Conservation (phyloP, 35 echinoderm and acorn worm species). For the Ophioderma brevispina region DNA sequence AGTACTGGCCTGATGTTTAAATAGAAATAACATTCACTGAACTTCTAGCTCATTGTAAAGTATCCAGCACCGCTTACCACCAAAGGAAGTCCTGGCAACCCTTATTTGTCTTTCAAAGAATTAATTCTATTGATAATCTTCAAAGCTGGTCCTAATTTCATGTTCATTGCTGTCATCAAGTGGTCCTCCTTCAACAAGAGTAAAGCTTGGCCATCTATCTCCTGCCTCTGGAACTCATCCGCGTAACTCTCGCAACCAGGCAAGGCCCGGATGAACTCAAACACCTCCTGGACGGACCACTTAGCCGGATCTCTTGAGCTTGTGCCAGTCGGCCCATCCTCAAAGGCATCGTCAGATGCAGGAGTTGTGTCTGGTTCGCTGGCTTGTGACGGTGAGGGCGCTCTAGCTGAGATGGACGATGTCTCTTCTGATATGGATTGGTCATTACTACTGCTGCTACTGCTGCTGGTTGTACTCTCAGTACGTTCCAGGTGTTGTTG, state of each 20-base stretch:
- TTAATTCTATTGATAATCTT: conserved; percentile 93
- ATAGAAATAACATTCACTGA: too few species aligned
- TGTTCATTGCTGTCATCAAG: conserved; percentile 97
- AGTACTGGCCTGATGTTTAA: too few species aligned
- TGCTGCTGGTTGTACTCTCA: conserved; percentile 24
- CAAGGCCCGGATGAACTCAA: conserved; percentile 76
- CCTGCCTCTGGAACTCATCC: conserved; percentile 88
- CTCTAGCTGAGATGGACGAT: conserved; percentile 39
- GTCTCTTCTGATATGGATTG: conserved; percentile 26
- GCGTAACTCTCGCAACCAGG: conserved; percentile 92
- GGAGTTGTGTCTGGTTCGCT: conserved; percentile 56
- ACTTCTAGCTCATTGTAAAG: too few species aligned
- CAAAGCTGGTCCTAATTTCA: conserved; percentile 96
- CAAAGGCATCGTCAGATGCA: conserved; percentile 76
- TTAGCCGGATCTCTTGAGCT: conserved; percentile 57
- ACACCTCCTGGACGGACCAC: conserved; percentile 83
- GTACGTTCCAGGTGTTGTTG: background rate
- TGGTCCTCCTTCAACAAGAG: conserved; percentile 97
- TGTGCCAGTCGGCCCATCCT: conserved; percentile 18
- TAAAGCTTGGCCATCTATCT: conserved; percentile 97
- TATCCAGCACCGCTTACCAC: too few species aligned
- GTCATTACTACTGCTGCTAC: conserved; percentile 37
- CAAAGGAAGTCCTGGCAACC: too few species aligned
- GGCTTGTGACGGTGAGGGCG: conserved; percentile 67
- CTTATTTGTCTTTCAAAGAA: conserved; percentile 73